Percentiles rank a stretch among this genome's conserved stretches.
These are phyloP conservation scores for Barypeithes pellucidus DNA, from an alignment of 2,888 invertebrate genomes.

Conservation along the genomic window DNA sequence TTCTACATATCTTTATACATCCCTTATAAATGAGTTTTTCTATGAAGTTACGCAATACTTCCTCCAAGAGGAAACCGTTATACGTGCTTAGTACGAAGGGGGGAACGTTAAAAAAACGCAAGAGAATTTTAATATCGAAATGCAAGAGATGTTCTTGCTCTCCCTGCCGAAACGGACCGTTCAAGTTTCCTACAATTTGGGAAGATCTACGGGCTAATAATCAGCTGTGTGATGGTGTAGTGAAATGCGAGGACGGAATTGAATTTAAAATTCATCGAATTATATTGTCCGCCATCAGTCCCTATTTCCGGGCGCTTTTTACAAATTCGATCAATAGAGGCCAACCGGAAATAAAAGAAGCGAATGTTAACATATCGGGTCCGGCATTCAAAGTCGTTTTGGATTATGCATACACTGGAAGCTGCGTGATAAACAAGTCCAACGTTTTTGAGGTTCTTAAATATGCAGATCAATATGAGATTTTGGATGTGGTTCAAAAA, in stretches of 20 bases:
- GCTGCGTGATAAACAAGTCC: constrained; percentile 76
- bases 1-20: constrained; percentile 35
- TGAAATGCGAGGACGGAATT: constrained; percentile 77
- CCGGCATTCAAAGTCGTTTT: constrained; percentile 78
- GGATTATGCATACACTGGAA: constrained; percentile 84
- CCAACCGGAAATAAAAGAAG: constrained; percentile 76
- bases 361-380: constrained; percentile 76
- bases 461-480: constrained; percentile 82
- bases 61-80: constrained; percentile 33
- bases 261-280: constrained; percentile 80
- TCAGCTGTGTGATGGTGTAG: constrained; percentile 81
- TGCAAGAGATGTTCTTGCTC: constrained; percentile 33
- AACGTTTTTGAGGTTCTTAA: constrained; percentile 82
- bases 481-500: constrained; percentile 80
- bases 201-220: constrained; percentile 78
- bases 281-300: constrained; percentile 81
- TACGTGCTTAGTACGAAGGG: constrained; percentile 9
- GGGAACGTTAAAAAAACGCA: constrained; percentile 27
- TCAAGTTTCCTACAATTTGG: constrained; percentile 80
- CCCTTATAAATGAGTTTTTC: constrained; percentile 37
- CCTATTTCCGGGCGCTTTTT: constrained; percentile 82
- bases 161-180: constrained; percentile 55
- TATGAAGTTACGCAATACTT: constrained; percentile 26
- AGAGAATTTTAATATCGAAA: constrained; percentile 11
- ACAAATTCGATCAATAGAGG: constrained; percentile 79